Evolutionary conservation across 2,888 invertebrate species (phyloP).

Genomic region (Congeria kusceri): DNA sequence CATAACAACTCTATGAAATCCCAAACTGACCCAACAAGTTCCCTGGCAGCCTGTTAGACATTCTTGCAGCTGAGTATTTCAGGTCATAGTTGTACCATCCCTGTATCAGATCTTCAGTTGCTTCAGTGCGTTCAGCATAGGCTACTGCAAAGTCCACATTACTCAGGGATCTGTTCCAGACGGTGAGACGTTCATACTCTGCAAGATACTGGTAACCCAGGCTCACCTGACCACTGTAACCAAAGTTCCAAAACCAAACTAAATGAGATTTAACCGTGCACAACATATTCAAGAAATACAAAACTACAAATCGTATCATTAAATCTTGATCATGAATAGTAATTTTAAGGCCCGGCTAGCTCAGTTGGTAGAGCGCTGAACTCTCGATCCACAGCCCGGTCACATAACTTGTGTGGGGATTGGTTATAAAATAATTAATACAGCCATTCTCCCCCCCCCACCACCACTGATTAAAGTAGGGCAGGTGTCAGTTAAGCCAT

Average conservation of each 20-base stretch:
- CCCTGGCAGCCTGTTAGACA: conserved; percentile 1
- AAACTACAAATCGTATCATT: too few species aligned
- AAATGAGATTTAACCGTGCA: neutral
- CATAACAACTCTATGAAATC: too few species aligned
- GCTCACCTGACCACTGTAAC: conserved; percentile 27
- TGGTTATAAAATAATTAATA: too few species aligned
- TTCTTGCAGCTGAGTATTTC: conserved; percentile 1
- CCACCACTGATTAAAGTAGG: too few species aligned
- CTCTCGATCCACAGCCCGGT: too few species aligned
- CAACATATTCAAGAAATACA: neutral
- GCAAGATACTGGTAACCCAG: conserved; percentile 15
- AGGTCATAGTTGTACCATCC: conserved; percentile 24
- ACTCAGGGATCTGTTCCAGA: conserved; percentile 20
- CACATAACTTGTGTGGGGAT: too few species aligned
- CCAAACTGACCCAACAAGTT: neutral
- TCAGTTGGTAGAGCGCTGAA: too few species aligned
- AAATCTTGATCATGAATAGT: too few species aligned
- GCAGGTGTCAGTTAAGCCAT: too few species aligned
- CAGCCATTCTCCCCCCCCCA: too few species aligned
- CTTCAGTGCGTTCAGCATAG: too few species aligned
- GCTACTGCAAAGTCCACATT: conserved; percentile 13
- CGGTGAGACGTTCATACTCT: conserved; percentile 24
- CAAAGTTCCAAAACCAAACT: neutral
- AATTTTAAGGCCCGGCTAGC: too few species aligned
- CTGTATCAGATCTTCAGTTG: conserved; percentile 7